phyloP scores from a whole-genome alignment of 2,113 vertebrate genomes.

The Sakesphorus luctuosus region DNA sequence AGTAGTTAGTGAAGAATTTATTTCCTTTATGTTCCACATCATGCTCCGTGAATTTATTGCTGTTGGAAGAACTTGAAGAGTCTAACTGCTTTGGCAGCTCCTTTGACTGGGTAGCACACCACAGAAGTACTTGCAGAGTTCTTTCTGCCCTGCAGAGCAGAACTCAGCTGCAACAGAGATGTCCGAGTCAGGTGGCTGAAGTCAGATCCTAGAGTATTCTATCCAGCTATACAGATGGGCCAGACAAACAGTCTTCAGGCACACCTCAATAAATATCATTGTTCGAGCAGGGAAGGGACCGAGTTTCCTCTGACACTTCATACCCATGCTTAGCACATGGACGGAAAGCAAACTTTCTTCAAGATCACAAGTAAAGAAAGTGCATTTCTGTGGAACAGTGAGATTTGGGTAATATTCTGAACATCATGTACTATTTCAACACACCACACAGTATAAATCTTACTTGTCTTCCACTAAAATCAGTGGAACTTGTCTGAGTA shows the following conservation, averaged over 20 bases:
- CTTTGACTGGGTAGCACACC: neutral
- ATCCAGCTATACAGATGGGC: neutral
- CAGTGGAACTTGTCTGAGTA: neutral
- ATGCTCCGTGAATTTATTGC: neutral
- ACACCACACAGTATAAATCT: neutral
- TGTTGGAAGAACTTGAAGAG: neutral
- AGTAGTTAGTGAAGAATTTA: neutral
- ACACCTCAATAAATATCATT: neutral
- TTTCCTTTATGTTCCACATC: neutral
- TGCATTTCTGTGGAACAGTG: neutral
- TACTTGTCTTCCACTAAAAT: neutral
- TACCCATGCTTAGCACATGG: rapidly evolving
- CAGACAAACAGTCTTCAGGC: neutral
- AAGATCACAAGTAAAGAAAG: neutral
- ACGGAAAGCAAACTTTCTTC: neutral
- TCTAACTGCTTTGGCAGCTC: neutral
- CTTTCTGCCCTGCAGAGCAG: neutral
- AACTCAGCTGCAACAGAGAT: neutral
- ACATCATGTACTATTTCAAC: neutral
- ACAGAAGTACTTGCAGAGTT: neutral
- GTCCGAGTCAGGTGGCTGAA: neutral
- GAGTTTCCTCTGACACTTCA: neutral
- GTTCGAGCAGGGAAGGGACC: neutral
- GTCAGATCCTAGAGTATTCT: neutral
- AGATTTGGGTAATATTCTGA: neutral